Base-by-base conservation (phyloP, 2,888 invertebrate genomes). In the Sarcophaga subvicina region DNA sequence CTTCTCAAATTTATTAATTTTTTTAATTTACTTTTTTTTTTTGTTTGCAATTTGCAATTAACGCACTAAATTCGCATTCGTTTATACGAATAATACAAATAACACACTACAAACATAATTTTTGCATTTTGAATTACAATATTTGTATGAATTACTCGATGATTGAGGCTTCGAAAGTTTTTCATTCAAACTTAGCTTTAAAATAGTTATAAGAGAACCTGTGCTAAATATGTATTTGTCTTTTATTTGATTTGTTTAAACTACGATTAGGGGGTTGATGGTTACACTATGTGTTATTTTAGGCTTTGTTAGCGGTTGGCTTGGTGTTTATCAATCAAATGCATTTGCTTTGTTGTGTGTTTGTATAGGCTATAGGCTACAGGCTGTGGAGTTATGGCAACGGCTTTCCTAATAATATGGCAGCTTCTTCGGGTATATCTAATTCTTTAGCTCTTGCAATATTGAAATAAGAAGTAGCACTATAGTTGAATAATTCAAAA, bases 401-500 rank as follows among this genome's bases (percentile, higher is more conserved):
- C n/a, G 87, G 66, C 79, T 82, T 82, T 60, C 85, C 87, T 25
- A 87, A 75, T 17, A 86, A 70, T 22, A 82, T 73, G 49, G 81
- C 88, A 49, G 84, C 69, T 70, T 87, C 80, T 80, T 82, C 85
- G 14, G 83, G 80, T 20, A 85, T 87, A 54, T 88, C 84, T 49
- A 84, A 14, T 59, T 87, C 87, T 37, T 79, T 87, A 54, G 82
- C 85, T 85, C 89, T 89, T n/a, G 88, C 90, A 84, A 90, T 89
- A 84, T 88, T 90, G 85, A 90, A 90, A 86, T 90, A 90, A 79
- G 90, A 89, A 27, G 88, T 95, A 90, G 96, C 94, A 85, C 96
- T 96, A 92, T 98, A 98, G 91, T 96, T 97, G 94, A 98, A 98
- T 87, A 98, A 94, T 92, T 96, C 95, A 93, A 98, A 98, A 93